Percentiles rank a stretch among this genome's conserved stretches.
phyloP scores from a whole-genome alignment of 1,140 invertebrate genomes.

The Cherax destructor region DNA sequence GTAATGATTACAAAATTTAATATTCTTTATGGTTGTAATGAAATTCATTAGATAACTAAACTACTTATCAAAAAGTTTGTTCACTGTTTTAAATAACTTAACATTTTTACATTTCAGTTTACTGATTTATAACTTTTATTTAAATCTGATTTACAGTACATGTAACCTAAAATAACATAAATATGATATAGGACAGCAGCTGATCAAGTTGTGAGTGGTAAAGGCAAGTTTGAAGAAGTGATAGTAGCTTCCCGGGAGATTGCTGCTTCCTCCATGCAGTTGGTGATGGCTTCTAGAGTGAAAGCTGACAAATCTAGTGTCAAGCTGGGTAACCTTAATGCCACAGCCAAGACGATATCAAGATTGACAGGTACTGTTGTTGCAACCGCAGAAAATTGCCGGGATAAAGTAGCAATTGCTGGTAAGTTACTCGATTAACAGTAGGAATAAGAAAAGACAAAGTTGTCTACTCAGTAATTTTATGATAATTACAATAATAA shows the following conservation, averaged over 20 bases:
- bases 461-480: too few species aligned
- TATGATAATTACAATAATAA: too few species aligned
- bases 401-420: conserved; percentile 89
- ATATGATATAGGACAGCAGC: conserved; percentile 85
- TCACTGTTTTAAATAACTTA: too few species aligned
- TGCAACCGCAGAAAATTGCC: conserved; percentile 92
- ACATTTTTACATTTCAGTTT: too few species aligned
- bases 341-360: conserved; percentile 91
- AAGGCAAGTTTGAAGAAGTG: conserved; percentile 93
- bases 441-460: too few species aligned
- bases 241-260: conserved; percentile 98
- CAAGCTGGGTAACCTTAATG: conserved; percentile 86
- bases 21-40: too few species aligned
- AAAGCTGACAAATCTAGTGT: conserved; percentile 88
- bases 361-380: conserved; percentile 93
- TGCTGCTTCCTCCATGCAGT: conserved; percentile 95
- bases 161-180: too few species aligned
- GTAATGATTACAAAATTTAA: too few species aligned
- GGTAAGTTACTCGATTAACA: conserved; percentile 77
- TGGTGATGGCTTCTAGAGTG: conserved; percentile 96
- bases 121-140: too few species aligned
- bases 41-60: too few species aligned
- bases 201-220: conserved; percentile 91
- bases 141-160: too few species aligned
- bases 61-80: too few species aligned